Conservation (phyloP, 2,888 invertebrate species). For the Neoaliturus tenellus region DNA sequence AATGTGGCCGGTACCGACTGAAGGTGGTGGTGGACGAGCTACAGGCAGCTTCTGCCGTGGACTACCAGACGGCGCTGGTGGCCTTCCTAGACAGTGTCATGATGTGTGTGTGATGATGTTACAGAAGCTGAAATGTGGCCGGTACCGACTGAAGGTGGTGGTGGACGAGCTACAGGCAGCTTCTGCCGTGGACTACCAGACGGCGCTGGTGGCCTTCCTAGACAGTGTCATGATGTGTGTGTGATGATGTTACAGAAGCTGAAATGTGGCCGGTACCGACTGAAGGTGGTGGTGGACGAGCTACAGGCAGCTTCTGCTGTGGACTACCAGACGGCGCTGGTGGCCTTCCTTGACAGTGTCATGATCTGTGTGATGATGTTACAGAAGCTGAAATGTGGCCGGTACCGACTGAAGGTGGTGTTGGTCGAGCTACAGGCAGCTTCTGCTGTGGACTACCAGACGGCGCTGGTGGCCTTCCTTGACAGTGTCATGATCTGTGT, state of each 20-base stretch:
- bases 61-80: conserved; percentile 94
- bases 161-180: conserved; percentile 92
- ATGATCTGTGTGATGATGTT: conserved; percentile 70
- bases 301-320: conserved; percentile 84
- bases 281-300: conserved; percentile 92
- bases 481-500: conserved; percentile 90
- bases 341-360: conserved; percentile 97
- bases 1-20: conserved; percentile 92
- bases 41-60: conserved; percentile 83
- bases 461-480: conserved; percentile 94
- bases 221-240: conserved; percentile 95
- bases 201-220: conserved; percentile 94
- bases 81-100: conserved; percentile 98
- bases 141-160: conserved; percentile 92
- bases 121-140: conserved; percentile 89
- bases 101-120: conserved; percentile 78
- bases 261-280: conserved; percentile 92
- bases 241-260: conserved; percentile 78
- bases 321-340: conserved; percentile 93
- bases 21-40: conserved; percentile 93
- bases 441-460: conserved; percentile 88
- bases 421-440: conserved; percentile 92
- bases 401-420: conserved; percentile 92
- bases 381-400: conserved; percentile 89
- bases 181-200: conserved; percentile 88